A percentile compares a stretch with the other conserved stretches of the same genome.
These are phyloP conservation scores for Ophiodon elongatus DNA, from an alignment of 2,113 vertebrate genomes.

Conservation along the genomic window DNA sequence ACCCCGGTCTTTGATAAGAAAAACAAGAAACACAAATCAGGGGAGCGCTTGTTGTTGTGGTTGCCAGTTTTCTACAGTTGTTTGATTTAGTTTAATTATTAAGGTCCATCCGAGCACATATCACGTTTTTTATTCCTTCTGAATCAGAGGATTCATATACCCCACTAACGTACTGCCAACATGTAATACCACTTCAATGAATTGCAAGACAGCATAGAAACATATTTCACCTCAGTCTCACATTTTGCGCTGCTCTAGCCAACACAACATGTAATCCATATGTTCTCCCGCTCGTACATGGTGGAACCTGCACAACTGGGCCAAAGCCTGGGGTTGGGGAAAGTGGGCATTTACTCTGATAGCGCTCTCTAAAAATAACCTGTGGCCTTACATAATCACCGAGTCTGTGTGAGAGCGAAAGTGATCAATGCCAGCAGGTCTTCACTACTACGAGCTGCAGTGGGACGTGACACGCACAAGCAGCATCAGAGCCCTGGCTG, in stretches of 20 bases:
- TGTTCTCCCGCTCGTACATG: slow-evolving; percentile 35
- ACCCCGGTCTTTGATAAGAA: not conserved
- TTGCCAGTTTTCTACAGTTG: not conserved
- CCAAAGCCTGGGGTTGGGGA: slow-evolving; percentile 30
- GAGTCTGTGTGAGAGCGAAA: slow-evolving; percentile 34
- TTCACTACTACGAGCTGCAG: slow-evolving; percentile 28
- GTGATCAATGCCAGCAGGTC: slow-evolving; percentile 61
- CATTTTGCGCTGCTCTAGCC: not conserved
- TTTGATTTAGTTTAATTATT: not conserved
- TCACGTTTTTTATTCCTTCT: not conserved
- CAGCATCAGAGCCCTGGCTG: not conserved
- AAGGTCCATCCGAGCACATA: not conserved
- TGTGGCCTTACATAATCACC: slow-evolving; percentile 66
- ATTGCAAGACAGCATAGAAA: not conserved
- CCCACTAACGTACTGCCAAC: not conserved
- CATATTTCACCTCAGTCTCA: not conserved
- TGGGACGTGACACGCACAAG: slow-evolving; percentile 15
- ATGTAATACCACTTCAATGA: not conserved
- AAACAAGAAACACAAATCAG: not conserved
- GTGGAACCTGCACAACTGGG: slow-evolving; percentile 37
- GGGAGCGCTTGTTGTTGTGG: not conserved
- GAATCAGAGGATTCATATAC: not conserved
- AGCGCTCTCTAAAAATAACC: slow-evolving; percentile 68
- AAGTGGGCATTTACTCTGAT: slow-evolving; percentile 58
- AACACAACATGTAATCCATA: slow-evolving; percentile 45